A percentile compares a stretch with the other conserved stretches of the same genome.
These are phyloP conservation scores for Drosophila mettleri DNA, from an alignment of 2,888 invertebrate species.

Conservation along the genomic window DNA sequence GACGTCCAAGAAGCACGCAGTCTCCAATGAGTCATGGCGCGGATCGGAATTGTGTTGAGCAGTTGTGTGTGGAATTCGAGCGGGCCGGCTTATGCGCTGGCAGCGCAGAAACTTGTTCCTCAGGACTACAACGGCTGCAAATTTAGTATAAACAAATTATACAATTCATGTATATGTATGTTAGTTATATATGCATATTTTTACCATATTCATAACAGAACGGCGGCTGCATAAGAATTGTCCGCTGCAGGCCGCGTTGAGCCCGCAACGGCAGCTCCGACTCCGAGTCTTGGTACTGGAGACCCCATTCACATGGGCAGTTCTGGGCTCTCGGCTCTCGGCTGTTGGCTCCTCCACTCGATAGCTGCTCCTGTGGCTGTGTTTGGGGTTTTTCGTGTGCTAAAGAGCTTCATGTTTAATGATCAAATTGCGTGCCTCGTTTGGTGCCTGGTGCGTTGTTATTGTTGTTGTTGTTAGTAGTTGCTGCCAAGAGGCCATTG, in stretches of 20 bases:
- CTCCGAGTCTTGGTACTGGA: conserved; percentile 31
- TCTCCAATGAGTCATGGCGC: conserved; percentile 26
- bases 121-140: conserved; percentile 9
- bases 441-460: conserved; percentile 68
- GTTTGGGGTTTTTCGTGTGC: conserved; percentile 71
- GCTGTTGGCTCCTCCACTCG: conserved; percentile 1
- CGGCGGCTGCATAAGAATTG: conserved; percentile 32
- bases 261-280: conserved; percentile 7
- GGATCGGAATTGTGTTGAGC: not conserved
- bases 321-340: conserved; percentile 1
- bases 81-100: not conserved
- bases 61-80: not conserved
- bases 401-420: conserved; percentile 81
- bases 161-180: conserved; percentile 21
- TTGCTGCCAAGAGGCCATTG: conserved; percentile 36
- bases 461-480: conserved; percentile 36
- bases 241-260: conserved; percentile 31
- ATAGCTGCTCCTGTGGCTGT: conserved; percentile 23
- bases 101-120: conserved; percentile 22
- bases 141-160: conserved; percentile 70
- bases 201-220: conserved; percentile 24
- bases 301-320: conserved; percentile 10
- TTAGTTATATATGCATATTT: conserved; percentile 58
- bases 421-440: conserved; percentile 79
- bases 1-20: conserved; percentile 11